Base-by-base conservation (phyloP, 2,113 vertebrate species). In the Ptilorrhoa leucosticta region DNA sequence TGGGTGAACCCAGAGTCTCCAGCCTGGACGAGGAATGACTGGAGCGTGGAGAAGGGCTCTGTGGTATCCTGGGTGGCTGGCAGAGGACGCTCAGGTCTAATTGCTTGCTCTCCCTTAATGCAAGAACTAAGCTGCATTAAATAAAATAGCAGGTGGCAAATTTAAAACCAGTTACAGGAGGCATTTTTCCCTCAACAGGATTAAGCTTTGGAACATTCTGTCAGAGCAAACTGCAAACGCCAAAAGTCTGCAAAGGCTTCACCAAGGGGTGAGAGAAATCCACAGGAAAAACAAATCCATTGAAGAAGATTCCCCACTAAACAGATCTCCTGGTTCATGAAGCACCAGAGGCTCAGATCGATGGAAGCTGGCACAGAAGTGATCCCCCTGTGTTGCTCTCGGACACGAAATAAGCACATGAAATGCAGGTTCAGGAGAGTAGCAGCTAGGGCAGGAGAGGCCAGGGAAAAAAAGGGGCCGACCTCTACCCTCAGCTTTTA, bases 291-390 rank as follows among this genome's bases (percentile, higher is more conserved):
- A 15, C 44, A 40, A 44, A 48, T 37, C 39, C 30, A 16, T 57
- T 6, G 14, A 44, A 35, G 37, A 65, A 48, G 10, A 65, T 50
- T 65, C 54, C 28, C 5, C 40, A 58, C 31, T 19, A 19, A 81
- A 3, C 5, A 17, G 9, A 6, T 35, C 7, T 71, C 22, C 24
- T 22, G 44, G 68, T 23, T 81, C 53, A 33, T 64, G 58, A 63
- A 50, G 68, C 19, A 3, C 22, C 4, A 1, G 23, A 20, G 22
- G 45, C 56, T 70, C 37, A 2, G 58, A 3, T 2, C 0, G 0
- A 27, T 15, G 13, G 77, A n/a, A 8, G 26, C 28, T 24, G 27
- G 15, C 33, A 42, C 68, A n/a, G 48, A 8, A 80, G 50, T 4
- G 47, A 63, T 12, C 12, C 20, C 30, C 22, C 19, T 4, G 10